Conservation (phyloP, 1,140 invertebrate genomes). For the Lordiphosa collinella region DNA sequence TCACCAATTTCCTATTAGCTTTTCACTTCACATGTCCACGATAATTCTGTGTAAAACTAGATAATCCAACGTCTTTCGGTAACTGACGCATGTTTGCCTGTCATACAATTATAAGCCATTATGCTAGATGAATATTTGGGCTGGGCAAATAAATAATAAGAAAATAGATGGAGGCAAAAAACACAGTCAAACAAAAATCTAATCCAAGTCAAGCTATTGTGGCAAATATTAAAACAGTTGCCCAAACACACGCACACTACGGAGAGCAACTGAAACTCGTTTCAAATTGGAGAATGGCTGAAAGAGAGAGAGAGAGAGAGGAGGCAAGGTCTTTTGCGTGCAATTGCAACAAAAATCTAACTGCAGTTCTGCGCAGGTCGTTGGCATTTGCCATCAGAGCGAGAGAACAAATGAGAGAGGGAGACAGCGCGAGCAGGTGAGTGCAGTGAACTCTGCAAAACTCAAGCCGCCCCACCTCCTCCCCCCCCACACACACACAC, state of each 20-base stretch:
- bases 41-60: no score
- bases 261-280: constrained; percentile 39
- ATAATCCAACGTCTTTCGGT: no score
- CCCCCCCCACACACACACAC: background rate
- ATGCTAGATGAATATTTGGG: no score
- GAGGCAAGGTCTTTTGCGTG: constrained; percentile 73
- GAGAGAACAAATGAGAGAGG: background rate
- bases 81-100: no score
- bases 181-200: constrained; percentile 41
- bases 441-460: constrained; percentile 65
- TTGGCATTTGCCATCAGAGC: constrained; percentile 47
- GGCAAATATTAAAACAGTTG: constrained; percentile 73
- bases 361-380: constrained; percentile 74
- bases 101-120: no score
- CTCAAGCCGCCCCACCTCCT: constrained; percentile 1
- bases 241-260: constrained; percentile 25
- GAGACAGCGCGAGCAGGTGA: constrained; percentile 37
- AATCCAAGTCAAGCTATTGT: constrained; percentile 59
- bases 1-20: no score
- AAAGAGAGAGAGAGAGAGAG: constrained; percentile 23
- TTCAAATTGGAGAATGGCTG: constrained; percentile 27
- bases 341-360: constrained; percentile 67
- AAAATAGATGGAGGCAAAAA: background rate
- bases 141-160: constrained; percentile 7
- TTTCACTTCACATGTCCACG: no score